phyloP scores from a whole-genome alignment of 2,888 invertebrate species.

The Callimorpha dominula region DNA sequence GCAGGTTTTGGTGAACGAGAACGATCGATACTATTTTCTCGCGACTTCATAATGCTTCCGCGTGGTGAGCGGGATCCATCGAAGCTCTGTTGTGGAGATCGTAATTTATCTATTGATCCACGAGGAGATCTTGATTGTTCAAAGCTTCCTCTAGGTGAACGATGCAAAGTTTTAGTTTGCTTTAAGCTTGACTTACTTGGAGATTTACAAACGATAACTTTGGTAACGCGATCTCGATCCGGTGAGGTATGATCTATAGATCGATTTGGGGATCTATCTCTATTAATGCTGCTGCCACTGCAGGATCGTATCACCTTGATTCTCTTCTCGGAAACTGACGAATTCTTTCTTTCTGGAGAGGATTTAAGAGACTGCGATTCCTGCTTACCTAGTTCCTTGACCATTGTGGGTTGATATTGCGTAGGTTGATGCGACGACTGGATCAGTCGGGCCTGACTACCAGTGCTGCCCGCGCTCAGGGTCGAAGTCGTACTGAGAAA shows the following conservation, averaged over 20 bases:
- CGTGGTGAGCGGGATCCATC: constrained; percentile 83
- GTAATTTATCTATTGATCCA: constrained; percentile 86
- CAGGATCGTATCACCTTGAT: constrained; percentile 85
- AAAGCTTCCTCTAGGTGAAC: constrained; percentile 87
- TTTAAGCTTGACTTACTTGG: constrained; percentile 83
- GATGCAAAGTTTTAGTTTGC: constrained; percentile 74
- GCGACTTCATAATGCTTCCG: constrained; percentile 83
- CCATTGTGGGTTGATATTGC: constrained; percentile 95
- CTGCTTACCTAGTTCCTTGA: constrained; percentile 95
- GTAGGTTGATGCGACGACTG: constrained; percentile 97
- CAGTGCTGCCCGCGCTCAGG: constrained; percentile 96
- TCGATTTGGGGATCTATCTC: constrained; percentile 79
- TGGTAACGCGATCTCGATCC: constrained; percentile 81
- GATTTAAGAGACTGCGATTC: constrained; percentile 85
- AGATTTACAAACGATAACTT: constrained; percentile 83
- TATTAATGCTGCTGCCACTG: constrained; percentile 82
- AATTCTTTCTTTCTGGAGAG: constrained; percentile 77
- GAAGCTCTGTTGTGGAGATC: constrained; percentile 87
- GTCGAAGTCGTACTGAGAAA: constrained; percentile 95
- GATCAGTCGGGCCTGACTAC: constrained; percentile 96
- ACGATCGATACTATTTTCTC: constrained; percentile 79
- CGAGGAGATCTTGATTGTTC: constrained; percentile 83
- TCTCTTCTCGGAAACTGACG: constrained; percentile 70
- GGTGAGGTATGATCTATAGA: constrained; percentile 68
- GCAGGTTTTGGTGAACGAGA: constrained; percentile 80